These are phyloP conservation scores for Theonella swinhoei DNA, from an alignment of 37 sponge, comb jelly and placozoan species.

Conservation along the genomic window DNA sequence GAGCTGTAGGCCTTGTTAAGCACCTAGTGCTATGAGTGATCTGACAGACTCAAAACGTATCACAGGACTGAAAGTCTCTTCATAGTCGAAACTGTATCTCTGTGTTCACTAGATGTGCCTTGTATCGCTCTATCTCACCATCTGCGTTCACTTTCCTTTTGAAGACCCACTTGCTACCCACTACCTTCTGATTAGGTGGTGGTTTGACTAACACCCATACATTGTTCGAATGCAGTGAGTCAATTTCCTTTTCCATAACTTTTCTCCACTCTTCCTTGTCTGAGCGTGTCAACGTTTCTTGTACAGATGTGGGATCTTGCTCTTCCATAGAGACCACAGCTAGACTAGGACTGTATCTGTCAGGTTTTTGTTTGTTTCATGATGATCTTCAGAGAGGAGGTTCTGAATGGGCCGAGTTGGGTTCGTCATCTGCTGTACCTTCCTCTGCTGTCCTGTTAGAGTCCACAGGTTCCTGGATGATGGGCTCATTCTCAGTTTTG, in stretches of 20 bases:
- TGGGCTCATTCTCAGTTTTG: neutral
- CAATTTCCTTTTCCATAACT: conserved; percentile 1
- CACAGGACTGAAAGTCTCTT: conserved; percentile 46
- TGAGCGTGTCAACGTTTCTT: conserved; percentile 7
- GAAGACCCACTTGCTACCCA: conserved; percentile 5
- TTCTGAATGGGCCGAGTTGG: too few species aligned
- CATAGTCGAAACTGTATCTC: conserved; percentile 18
- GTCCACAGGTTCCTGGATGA: neutral
- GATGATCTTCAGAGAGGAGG: conserved; percentile 23
- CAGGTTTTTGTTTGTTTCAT: conserved; percentile 31
- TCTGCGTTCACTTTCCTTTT: conserved; percentile 4
- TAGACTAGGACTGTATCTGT: conserved; percentile 50
- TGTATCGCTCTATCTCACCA: conserved; percentile 21
- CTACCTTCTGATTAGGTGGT: neutral
- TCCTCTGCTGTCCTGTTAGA: too few species aligned
- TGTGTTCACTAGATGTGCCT: conserved; percentile 22
- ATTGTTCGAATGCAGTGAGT: conserved; percentile 11
- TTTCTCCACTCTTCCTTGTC: conserved; percentile 16
- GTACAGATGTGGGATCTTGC: too few species aligned
- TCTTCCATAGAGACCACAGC: too few species aligned
- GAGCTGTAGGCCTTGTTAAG: conserved; percentile 9
- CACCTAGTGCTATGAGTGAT: conserved; percentile 24
- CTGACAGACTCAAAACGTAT: conserved; percentile 28
- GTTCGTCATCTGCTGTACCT: too few species aligned
- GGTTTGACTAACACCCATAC: conserved; percentile 15